phyloP scores from a whole-genome alignment of 2,113 vertebrate genomes.

The Erpornis zantholeuca region DNA sequence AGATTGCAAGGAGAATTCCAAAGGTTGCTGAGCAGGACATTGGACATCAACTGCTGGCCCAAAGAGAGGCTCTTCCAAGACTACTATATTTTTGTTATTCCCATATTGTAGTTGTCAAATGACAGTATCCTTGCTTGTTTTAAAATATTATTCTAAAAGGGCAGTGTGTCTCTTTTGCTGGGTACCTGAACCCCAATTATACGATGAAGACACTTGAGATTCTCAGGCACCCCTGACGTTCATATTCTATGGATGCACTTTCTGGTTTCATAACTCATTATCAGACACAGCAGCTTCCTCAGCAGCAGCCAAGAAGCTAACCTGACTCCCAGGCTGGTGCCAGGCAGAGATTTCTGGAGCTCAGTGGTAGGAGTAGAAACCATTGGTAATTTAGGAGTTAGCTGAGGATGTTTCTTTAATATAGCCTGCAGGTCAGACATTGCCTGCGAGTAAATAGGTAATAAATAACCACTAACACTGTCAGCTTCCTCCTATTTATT shows the following conservation, averaged over 20 bases:
- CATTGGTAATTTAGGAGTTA: background rate
- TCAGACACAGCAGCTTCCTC: background rate
- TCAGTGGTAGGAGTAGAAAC: background rate
- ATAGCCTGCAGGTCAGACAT: background rate
- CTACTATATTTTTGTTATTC: background rate
- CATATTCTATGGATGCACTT: background rate
- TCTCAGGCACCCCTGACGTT: background rate
- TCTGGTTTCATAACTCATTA: background rate
- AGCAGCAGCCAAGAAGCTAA: background rate
- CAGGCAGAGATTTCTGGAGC: background rate
- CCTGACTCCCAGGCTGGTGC: background rate
- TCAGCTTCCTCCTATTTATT: background rate
- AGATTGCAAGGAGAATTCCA: background rate
- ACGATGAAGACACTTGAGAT: background rate
- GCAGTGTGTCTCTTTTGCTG: background rate
- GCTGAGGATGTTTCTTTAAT: background rate
- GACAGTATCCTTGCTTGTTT: background rate
- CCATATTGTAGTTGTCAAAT: background rate
- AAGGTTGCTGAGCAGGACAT: background rate
- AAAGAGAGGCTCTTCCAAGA: background rate
- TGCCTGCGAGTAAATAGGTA: background rate
- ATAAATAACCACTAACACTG: conserved; percentile 2
- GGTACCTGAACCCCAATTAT: background rate
- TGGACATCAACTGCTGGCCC: background rate
- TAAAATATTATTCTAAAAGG: background rate